These are phyloP conservation scores for Cichladusa arquata DNA, from an alignment of 2,113 vertebrate species.

Conservation along the genomic window DNA sequence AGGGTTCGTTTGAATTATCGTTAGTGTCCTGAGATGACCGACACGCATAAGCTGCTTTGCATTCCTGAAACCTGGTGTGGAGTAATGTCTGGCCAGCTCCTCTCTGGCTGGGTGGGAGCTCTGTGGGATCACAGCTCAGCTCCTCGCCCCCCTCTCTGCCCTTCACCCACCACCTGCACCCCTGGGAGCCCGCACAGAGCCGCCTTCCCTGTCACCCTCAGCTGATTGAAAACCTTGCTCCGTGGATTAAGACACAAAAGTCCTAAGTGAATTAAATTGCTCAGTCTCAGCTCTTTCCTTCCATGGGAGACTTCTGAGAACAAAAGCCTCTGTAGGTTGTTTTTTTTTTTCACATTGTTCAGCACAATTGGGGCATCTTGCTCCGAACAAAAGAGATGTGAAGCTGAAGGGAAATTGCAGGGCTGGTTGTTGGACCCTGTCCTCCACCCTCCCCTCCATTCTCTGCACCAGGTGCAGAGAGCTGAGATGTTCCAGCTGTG, in stretches of 20 bases:
- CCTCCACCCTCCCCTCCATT: not conserved
- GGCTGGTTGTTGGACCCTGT: not conserved
- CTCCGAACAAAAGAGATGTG: not conserved
- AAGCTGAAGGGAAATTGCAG: not conserved
- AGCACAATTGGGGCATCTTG: not conserved
- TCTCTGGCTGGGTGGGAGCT: not conserved
- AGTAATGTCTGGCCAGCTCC: not conserved
- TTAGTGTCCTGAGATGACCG: constrained; percentile 11
- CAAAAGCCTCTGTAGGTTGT: not conserved
- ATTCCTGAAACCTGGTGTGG: not conserved
- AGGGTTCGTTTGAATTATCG: not conserved
- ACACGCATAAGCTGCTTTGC: not conserved
- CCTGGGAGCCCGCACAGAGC: not conserved
- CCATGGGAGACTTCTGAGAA: not conserved
- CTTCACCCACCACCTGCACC: not conserved
- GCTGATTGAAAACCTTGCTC: not conserved
- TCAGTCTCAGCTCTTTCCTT: not conserved
- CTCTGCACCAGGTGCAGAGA: not conserved
- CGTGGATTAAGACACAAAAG: constrained; percentile 4
- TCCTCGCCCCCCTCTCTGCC: not conserved
- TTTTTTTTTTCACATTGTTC: not conserved
- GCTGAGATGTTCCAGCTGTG: not conserved
- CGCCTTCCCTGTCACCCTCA: not conserved
- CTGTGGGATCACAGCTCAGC: not conserved
- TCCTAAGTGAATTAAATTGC: constrained; percentile 14